Evolutionary conservation across 1,140 invertebrate genomes (phyloP).

Genomic region (Matsumurasca onukii): DNA sequence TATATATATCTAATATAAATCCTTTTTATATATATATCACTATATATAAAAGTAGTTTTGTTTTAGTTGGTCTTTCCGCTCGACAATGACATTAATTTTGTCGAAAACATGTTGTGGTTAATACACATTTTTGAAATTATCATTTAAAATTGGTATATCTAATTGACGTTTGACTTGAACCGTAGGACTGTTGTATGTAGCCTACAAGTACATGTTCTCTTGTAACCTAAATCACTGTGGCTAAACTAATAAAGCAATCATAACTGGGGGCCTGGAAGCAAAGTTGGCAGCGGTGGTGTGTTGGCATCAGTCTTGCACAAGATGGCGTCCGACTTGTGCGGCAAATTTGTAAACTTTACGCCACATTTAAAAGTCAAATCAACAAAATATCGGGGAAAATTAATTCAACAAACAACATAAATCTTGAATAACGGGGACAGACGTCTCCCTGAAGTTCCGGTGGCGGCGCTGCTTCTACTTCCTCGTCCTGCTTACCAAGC

Average conservation of each 20-base stretch:
- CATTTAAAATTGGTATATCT: background rate
- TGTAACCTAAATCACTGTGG: background rate
- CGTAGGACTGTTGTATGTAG: background rate
- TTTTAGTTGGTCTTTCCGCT: too few relatives aligned
- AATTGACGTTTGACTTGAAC: background rate
- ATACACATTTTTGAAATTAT: background rate
- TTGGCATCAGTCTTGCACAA: background rate
- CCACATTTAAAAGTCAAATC: slow-evolving; percentile 27
- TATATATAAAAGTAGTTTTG: too few relatives aligned
- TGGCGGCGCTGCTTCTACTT: background rate
- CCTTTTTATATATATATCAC: too few relatives aligned
- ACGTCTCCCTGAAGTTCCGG: background rate
- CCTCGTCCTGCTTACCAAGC: background rate
- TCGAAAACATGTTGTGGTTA: too few relatives aligned
- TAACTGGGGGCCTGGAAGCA: background rate
- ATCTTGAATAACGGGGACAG: slow-evolving; percentile 8
- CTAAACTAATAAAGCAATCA: background rate
- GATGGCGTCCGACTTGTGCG: background rate
- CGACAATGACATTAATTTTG: too few relatives aligned
- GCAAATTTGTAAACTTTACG: slow-evolving; percentile 24
- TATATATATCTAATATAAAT: too few relatives aligned
- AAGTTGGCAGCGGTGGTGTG: background rate
- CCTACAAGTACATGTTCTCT: background rate
- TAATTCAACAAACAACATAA: slow-evolving; percentile 25
- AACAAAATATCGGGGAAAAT: slow-evolving; percentile 25